A percentile compares a stretch with the other conserved stretches of the same genome.
These are phyloP conservation scores for Peromyscus nudipes DNA, from an alignment of 2,797 vertebrate genomes.

Conservation along the genomic window DNA sequence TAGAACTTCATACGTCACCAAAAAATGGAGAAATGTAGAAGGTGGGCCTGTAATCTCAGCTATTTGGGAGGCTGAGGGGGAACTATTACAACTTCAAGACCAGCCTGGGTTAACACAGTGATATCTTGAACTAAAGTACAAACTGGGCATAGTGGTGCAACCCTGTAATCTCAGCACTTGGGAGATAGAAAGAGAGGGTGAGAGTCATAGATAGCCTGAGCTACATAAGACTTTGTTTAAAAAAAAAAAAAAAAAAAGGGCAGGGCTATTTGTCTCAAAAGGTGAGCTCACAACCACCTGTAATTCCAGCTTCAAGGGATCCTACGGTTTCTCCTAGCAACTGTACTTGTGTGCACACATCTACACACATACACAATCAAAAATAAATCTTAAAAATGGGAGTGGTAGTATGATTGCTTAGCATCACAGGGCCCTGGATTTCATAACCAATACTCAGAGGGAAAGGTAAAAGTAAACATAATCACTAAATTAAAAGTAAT, in stretches of 20 bases:
- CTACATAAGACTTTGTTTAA: not conserved
- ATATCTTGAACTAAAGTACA: not conserved
- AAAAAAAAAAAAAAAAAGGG: no score
- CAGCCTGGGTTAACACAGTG: not conserved
- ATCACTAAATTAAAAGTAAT: not conserved
- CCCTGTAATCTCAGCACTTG: not conserved
- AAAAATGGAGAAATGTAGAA: conserved; percentile 49
- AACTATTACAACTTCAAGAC: not conserved
- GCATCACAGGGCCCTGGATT: not conserved
- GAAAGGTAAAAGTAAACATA: not conserved
- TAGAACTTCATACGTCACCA: not conserved
- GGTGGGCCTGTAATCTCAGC: not conserved
- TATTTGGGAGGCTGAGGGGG: not conserved
- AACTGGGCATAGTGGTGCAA: not conserved
- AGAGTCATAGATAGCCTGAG: not conserved
- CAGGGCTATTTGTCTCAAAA: not conserved
- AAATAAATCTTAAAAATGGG: not conserved
- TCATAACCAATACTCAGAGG: not conserved
- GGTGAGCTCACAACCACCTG: not conserved
- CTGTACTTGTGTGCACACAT: not conserved
- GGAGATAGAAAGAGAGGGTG: not conserved
- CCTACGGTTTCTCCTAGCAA: not conserved
- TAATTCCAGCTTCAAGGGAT: not conserved
- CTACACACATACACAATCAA: not conserved
- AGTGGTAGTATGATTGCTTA: not conserved